These are phyloP conservation scores for Struthio camelus DNA, from an alignment of 2,113 vertebrate genomes.

Conservation along the genomic window DNA sequence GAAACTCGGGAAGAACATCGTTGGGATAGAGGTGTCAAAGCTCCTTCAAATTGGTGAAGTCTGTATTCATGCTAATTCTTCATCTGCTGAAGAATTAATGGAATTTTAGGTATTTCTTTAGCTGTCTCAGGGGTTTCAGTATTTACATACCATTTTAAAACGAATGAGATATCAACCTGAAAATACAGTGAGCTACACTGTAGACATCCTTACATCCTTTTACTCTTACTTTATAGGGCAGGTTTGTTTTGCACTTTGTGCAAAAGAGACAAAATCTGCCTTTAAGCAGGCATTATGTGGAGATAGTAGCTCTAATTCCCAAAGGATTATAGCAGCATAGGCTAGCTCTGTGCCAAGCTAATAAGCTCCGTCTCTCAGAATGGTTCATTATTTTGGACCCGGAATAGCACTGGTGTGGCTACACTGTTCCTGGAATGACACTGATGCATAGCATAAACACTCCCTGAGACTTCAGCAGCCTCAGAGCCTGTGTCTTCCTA, in stretches of 20 bases:
- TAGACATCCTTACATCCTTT: background rate
- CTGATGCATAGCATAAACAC: background rate
- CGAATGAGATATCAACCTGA: conserved; percentile 2
- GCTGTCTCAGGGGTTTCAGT: background rate
- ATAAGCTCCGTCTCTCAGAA: background rate
- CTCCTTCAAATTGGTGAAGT: background rate
- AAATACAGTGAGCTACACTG: background rate
- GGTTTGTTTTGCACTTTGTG: background rate
- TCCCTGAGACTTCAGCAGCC: background rate
- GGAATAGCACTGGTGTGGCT: background rate
- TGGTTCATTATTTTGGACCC: background rate
- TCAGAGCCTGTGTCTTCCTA: background rate
- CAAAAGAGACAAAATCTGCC: background rate
- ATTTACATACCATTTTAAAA: conserved; percentile 48
- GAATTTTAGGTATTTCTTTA: conserved; percentile 51
- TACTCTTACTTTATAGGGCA: background rate
- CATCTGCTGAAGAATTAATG: conserved; percentile 53
- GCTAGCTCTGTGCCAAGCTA: background rate
- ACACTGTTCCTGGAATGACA: rapidly evolving
- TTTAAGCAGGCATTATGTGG: background rate
- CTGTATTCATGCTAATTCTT: conserved; percentile 1
- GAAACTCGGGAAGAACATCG: background rate
- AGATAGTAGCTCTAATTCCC: background rate
- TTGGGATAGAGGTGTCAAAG: background rate
- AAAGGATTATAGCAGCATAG: background rate